These are phyloP conservation scores for Stercorarius parasiticus DNA, from an alignment of 2,113 vertebrate genomes.

Conservation along the genomic window DNA sequence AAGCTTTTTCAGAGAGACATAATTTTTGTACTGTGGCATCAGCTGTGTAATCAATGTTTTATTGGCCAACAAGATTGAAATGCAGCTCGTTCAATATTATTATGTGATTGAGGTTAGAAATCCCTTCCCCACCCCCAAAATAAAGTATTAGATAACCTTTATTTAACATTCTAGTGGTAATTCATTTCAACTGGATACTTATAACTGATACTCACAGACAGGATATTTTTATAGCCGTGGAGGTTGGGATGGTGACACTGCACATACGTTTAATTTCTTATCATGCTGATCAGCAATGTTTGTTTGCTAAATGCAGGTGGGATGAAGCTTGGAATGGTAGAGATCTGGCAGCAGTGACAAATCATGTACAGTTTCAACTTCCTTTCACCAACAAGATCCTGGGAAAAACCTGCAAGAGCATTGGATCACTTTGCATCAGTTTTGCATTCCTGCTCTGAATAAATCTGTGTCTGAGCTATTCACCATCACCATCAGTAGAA, in stretches of 20 bases:
- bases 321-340: background rate
- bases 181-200: background rate
- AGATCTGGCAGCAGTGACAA: background rate
- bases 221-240: background rate
- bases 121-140: background rate
- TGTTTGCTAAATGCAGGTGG: background rate
- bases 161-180: background rate
- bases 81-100: background rate
- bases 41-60: slow-evolving; percentile 63
- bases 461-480: background rate
- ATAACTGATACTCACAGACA: background rate
- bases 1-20: background rate
- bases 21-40: slow-evolving; percentile 51
- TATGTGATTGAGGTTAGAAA: slow-evolving; percentile 21
- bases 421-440: background rate
- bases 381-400: slow-evolving; percentile 1
- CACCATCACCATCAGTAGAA: background rate
- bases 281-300: background rate
- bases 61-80: slow-evolving; percentile 42
- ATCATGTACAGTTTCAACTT: background rate
- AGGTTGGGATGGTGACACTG: background rate
- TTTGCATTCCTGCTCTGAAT: background rate
- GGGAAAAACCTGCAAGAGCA: background rate
- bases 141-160: slow-evolving; percentile 27
- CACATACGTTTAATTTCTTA: background rate